These are phyloP conservation scores for Brachystomella parvula DNA, from an alignment of 1,140 invertebrate species.

Conservation along the genomic window DNA sequence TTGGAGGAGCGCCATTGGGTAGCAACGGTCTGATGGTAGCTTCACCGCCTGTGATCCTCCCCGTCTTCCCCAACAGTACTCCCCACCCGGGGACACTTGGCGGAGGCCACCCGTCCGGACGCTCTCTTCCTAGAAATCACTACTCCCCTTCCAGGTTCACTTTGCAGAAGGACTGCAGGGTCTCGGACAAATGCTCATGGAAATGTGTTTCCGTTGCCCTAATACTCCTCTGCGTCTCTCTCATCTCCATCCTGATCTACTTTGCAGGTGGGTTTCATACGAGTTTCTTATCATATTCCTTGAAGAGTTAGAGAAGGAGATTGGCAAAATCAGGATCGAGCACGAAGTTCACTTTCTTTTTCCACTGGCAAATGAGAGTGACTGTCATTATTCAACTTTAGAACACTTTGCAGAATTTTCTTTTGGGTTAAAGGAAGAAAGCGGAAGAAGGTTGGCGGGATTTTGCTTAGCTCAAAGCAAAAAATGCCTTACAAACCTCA, in stretches of 20 bases:
- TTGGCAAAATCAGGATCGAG: conserved; percentile 1
- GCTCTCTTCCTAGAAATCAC: conserved; percentile 59
- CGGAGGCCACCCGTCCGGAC: conserved; percentile 41
- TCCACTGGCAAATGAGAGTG: too few species aligned
- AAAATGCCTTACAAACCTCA: too few species aligned
- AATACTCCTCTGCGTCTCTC: conserved; percentile 74
- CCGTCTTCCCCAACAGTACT: conserved; percentile 52
- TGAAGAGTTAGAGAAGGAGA: not conserved
- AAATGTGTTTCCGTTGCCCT: conserved; percentile 85
- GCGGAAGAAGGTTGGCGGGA: too few species aligned
- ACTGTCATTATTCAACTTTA: too few species aligned
- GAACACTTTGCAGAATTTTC: too few species aligned
- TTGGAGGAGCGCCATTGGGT: conserved; percentile 24
- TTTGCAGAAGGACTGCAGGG: conserved; percentile 81
- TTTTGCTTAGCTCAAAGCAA: too few species aligned
- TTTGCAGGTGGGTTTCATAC: conserved; percentile 71
- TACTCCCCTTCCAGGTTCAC: conserved; percentile 85
- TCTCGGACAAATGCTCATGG: conserved; percentile 77
- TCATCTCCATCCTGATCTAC: conserved; percentile 84
- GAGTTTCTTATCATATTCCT: not conserved
- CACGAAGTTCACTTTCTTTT: not conserved
- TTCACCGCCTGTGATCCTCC: conserved; percentile 39
- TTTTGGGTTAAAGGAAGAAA: too few species aligned
- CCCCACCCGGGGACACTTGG: conserved; percentile 39
- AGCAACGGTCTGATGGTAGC: conserved; percentile 32